phyloP scores from a whole-genome alignment of 2,113 vertebrate genomes.

The Paradoxurus hermaphroditus region DNA sequence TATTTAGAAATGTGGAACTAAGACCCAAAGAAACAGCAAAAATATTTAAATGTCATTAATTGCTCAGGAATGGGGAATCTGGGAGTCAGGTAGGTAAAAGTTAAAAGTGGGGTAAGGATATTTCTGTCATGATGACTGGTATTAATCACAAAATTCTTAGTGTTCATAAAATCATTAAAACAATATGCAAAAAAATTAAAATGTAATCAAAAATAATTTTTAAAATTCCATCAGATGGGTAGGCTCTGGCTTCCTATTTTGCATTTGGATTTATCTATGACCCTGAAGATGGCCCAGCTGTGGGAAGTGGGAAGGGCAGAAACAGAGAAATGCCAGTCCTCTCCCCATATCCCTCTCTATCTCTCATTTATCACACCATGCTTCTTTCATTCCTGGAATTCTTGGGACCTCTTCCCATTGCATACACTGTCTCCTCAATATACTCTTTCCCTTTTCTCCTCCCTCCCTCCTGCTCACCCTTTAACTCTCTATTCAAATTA shows the following conservation, averaged over 20 bases:
- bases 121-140: neutral
- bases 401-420: neutral
- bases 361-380: neutral
- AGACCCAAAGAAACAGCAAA: neutral
- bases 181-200: neutral
- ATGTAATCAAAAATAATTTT: neutral
- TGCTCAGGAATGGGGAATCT: neutral
- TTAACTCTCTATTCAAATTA: neutral
- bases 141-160: neutral
- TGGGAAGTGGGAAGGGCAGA: too few relatives aligned
- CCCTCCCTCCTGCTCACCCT: neutral
- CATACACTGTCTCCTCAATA: neutral
- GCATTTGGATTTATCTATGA: neutral
- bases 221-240: neutral
- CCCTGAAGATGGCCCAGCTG: neutral
- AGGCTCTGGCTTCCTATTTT: neutral
- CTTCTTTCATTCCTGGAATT: neutral
- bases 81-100: too few relatives aligned
- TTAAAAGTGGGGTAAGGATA: neutral
- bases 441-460: neutral
- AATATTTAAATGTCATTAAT: neutral
- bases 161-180: neutral
- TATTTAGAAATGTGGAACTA: neutral
- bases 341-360: neutral
- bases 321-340: accelerated